phyloP scores from a whole-genome alignment of 2,113 vertebrate genomes.

The Ptilonorhynchus violaceus region DNA sequence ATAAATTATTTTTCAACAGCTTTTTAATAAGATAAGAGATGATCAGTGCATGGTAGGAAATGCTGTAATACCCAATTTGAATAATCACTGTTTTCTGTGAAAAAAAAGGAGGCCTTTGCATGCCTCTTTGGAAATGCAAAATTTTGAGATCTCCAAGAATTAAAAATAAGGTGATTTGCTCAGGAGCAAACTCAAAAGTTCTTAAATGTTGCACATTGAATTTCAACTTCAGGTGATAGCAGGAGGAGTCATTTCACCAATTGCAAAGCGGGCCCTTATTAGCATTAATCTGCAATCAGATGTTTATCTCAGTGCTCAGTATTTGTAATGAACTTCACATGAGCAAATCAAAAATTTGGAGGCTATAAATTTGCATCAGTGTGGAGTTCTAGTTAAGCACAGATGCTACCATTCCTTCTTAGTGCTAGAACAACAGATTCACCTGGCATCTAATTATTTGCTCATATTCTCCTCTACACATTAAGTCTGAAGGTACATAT shows the following conservation, averaged over 20 bases:
- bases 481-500: neutral
- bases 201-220: neutral
- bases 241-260: neutral
- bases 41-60: slow-evolving; percentile 34
- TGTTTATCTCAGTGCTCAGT: neutral
- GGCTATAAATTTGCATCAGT: neutral
- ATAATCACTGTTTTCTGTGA: slow-evolving; percentile 10
- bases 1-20: slow-evolving; percentile 70
- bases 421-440: neutral
- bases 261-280: neutral
- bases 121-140: neutral
- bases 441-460: neutral
- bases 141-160: neutral
- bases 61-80: neutral
- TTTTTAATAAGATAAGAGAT: slow-evolving; percentile 68
- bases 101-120: neutral
- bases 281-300: neutral
- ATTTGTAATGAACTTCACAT: neutral
- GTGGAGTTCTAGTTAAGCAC: neutral
- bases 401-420: neutral
- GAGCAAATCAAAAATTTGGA: neutral
- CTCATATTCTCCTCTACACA: neutral
- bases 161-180: neutral
- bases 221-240: neutral
- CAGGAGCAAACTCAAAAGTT: neutral